Conservation (phyloP, 2,797 vertebrate species). For the Sebastes iracundus region DNA sequence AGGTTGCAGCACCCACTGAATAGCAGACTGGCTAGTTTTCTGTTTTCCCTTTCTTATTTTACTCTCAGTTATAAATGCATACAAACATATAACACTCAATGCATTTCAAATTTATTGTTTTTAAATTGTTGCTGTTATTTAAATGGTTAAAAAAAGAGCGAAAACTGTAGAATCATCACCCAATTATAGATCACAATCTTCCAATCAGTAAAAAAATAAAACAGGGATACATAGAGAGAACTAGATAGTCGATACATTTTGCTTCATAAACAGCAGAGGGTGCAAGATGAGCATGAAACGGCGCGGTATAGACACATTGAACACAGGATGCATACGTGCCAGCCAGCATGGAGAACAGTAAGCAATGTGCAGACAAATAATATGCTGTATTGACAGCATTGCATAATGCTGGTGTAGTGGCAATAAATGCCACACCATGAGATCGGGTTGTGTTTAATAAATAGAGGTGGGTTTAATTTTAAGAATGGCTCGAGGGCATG, state of each 20-base stretch:
- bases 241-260: neutral
- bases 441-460: slow-evolving; percentile 8
- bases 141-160: neutral
- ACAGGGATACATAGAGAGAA: rapidly evolving
- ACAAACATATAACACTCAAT: neutral
- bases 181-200: neutral
- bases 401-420: neutral
- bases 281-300: slow-evolving; percentile 46
- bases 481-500: neutral
- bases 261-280: slow-evolving; percentile 61
- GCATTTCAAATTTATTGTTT: neutral
- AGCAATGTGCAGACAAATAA: slow-evolving; percentile 15
- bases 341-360: neutral
- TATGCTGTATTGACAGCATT: slow-evolving; percentile 8
- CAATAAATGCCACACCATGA: slow-evolving; percentile 6
- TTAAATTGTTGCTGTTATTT: neutral
- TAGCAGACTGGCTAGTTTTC: neutral
- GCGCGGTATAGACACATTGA: neutral
- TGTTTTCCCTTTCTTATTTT: neutral
- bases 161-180: neutral
- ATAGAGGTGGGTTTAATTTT: slow-evolving; percentile 26
- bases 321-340: neutral
- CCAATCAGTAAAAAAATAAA: neutral
- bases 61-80: neutral
- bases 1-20: neutral